Base-by-base conservation (phyloP, 2,888 invertebrate species). In the Zaprionus lineosus region DNA sequence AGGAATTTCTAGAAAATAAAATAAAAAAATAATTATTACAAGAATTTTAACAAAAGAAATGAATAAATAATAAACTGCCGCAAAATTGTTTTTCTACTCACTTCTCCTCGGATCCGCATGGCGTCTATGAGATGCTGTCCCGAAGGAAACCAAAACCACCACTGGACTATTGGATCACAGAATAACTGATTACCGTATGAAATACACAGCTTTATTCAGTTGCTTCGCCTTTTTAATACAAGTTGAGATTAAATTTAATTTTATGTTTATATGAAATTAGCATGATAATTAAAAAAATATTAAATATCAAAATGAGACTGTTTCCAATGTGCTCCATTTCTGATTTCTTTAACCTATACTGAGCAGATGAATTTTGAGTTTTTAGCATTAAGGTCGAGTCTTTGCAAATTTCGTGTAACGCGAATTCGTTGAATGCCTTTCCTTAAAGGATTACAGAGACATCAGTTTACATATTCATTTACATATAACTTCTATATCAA, bases 191-290 rank as follows among this genome's bases (percentile, higher is more conserved):
- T 86, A 84, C 77, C 77, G 84, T 79, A 85, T 79, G 76, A 85
- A 78, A 79, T 78, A 84, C 66, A 77, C 83, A 82, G 77, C 79
- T 78, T 85, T 84, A 78, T 85, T 78, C 76, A 83, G 52, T 83
- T 77, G 46, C 48, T 64, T 59, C 52, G 65, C 51, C 31, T 40
- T 64, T 74, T 74, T 63, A 78, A 84, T 79, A 79, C 78, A 79
- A 55, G 59, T 72, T 52, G 29, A 55, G 43, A 56, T 76, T 64
- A 48, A 60, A 66, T 59, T 60, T 69, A 59, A 58, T 70, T 57
- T 60, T 69, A 59, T 11, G 48, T 62, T 61, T 61, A 78, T 76
- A 63, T 62, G 56, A 75, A 83, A 67, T 64, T 57, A 62, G 47
- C 19, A 46, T 43, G 48, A 57, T 48, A 65, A 40, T 44, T 37